Conservation (phyloP, 2,113 vertebrate species). For the Pipra filicauda region DNA sequence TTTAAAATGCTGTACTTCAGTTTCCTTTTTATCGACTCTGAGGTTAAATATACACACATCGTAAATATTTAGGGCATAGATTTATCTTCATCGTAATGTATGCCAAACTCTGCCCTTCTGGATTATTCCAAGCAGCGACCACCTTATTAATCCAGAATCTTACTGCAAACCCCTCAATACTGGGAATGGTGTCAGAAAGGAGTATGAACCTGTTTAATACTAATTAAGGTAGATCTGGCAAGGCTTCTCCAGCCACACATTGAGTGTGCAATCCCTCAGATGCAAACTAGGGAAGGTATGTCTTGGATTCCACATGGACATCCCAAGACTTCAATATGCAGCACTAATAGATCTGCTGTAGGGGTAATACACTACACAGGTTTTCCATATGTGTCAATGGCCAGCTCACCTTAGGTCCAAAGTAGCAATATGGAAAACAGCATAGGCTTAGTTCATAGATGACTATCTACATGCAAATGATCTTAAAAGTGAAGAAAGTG, state of each 20-base stretch:
- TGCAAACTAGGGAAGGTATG: neutral
- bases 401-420: neutral
- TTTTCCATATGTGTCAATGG: accelerated
- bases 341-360: neutral
- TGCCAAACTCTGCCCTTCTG: neutral
- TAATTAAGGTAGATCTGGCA: neutral
- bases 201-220: neutral
- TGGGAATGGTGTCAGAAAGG: neutral
- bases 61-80: neutral
- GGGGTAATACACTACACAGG: accelerated
- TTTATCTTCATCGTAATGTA: neutral
- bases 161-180: neutral
- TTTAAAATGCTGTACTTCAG: neutral
- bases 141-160: neutral
- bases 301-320: neutral
- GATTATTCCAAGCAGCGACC: neutral
- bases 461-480: neutral
- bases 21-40: neutral
- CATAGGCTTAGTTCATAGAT: neutral
- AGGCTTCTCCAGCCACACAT: neutral
- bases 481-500: neutral
- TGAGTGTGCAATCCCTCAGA: neutral
- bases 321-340: neutral
- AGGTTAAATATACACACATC: neutral
- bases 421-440: neutral